Conservation (phyloP, 2,113 vertebrate species). For the Nothobranchius kuhntae region DNA sequence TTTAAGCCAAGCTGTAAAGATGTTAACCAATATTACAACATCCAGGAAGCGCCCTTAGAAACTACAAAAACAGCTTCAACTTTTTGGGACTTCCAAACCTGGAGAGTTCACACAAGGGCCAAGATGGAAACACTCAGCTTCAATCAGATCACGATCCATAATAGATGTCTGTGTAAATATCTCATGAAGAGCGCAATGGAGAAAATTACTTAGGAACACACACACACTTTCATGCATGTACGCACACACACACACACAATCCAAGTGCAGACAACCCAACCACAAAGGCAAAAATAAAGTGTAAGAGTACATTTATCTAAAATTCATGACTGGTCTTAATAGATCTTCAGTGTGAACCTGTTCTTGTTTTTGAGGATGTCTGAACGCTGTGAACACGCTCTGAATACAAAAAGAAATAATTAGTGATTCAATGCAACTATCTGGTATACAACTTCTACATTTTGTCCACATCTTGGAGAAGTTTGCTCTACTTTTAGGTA, state of each 20-base stretch:
- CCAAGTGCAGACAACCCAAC: slow-evolving; percentile 13
- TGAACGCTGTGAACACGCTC: slow-evolving; percentile 3
- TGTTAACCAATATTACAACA: not conserved
- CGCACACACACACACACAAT: slow-evolving; percentile 1
- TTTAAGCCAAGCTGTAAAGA: slow-evolving; percentile 2
- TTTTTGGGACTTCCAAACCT: slow-evolving; percentile 21
- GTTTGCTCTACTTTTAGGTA: too few relatives aligned
- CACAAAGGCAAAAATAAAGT: slow-evolving; percentile 31
- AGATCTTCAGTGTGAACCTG: slow-evolving; percentile 50
- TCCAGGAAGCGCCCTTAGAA: not conserved
- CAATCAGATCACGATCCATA: slow-evolving; percentile 82
- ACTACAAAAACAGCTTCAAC: not conserved
- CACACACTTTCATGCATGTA: not conserved
- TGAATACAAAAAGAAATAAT: slow-evolving; percentile 24
- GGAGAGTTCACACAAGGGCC: slow-evolving; percentile 72
- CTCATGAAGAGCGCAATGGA: slow-evolving; percentile 76
- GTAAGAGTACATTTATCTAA: slow-evolving; percentile 62
- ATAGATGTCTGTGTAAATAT: slow-evolving; percentile 80
- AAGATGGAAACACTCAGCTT: slow-evolving; percentile 79
- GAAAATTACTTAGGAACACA: slow-evolving; percentile 68
- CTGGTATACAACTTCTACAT: too few relatives aligned
- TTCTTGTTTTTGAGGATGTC: slow-evolving; percentile 41
- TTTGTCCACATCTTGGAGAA: too few relatives aligned
- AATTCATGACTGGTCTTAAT: slow-evolving; percentile 66
- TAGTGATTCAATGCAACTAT: too few relatives aligned